A percentile compares a stretch with the other conserved stretches of the same genome.
Conservation (phyloP, 2,888 invertebrate genomes). For the Beris chalybata region DNA sequence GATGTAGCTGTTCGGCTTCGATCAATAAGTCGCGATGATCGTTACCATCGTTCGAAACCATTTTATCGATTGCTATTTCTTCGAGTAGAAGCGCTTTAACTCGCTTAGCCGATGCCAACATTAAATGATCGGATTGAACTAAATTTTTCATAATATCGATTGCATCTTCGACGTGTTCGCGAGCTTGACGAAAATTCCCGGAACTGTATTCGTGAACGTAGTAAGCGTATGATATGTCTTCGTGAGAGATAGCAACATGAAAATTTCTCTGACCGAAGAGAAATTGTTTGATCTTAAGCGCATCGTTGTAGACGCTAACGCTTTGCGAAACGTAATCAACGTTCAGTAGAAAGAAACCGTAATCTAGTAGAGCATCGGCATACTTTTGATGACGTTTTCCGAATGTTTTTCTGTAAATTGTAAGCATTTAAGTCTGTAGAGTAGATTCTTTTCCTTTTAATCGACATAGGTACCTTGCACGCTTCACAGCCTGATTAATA, state of each 20-base stretch:
- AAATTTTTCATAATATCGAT: constrained; percentile 79
- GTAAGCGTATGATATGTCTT: constrained; percentile 90
- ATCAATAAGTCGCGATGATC: constrained; percentile 62
- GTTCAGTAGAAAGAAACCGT: constrained; percentile 88
- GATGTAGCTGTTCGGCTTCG: constrained; percentile 83
- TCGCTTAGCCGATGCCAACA: constrained; percentile 85
- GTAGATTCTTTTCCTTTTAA: neutral
- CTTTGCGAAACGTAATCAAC: constrained; percentile 83
- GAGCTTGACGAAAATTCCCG: constrained; percentile 79
- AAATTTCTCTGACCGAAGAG: constrained; percentile 85
- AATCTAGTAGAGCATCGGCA: constrained; percentile 83
- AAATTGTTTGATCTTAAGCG: constrained; percentile 70
- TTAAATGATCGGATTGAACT: constrained; percentile 79
- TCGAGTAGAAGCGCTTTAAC: constrained; percentile 91
- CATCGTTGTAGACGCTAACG: constrained; percentile 81
- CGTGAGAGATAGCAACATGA: constrained; percentile 85
- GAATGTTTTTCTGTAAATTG: constrained; percentile 53
- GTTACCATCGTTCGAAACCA: constrained; percentile 58
- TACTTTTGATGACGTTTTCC: constrained; percentile 75
- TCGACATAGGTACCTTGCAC: constrained; percentile 48
- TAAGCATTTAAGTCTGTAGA: constrained; percentile 41
- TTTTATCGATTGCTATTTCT: constrained; percentile 87
- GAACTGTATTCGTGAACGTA: constrained; percentile 92
- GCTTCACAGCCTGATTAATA: constrained; percentile 77
- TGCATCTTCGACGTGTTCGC: constrained; percentile 81